Base-by-base conservation (phyloP, 2,113 vertebrate genomes). In the Ascaphus truei region DNA sequence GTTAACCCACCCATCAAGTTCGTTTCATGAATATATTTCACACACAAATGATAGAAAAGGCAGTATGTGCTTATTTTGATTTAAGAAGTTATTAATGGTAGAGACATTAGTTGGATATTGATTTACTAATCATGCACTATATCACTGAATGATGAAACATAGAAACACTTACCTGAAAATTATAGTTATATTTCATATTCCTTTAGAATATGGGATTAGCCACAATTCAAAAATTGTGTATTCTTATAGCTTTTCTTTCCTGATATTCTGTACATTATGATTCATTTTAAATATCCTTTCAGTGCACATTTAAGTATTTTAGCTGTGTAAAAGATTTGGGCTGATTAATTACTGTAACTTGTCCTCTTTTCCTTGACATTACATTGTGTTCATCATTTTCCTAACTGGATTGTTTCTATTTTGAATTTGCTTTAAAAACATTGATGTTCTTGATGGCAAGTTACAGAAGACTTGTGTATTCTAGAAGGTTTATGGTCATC, bases 231-330 rank as follows among this genome's bases (percentile, higher is more conserved):
- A 41, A 65, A 30, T 45, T 31, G 55, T 45, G 20, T 13, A 22
- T 16, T 16, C 25, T 56, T 56, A 66, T 56, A 56, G 51, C 26
- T 56, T 66, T 56, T 43, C 51, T 51, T 71, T 58, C 27, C 65
- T 12, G 66, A 59, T 59, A 68, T n/a, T n/a, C n/a, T n/a, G n/a
- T 50, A 50, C 43, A 37, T 60, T 60, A 68, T 45, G 34, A 22
- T 60, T 68, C 66, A 68, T 50, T 68, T 68, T 58, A 58, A 58
- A 48, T 59, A 13, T 33, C 15, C 65, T 36, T 48, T 12, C 26
- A 48, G 50, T 59, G 15, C 27, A 26, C 26, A 16, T 58, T 58
- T 26, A 56, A 66, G 22, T 12, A 36, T 36, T 31, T 27, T 30
- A 9, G 50, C 27, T n/a, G 51, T 43, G 26, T 59, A 30, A 34